phyloP scores from a whole-genome alignment of 2,797 vertebrate genomes.

The Thripadectes ignobilis region DNA sequence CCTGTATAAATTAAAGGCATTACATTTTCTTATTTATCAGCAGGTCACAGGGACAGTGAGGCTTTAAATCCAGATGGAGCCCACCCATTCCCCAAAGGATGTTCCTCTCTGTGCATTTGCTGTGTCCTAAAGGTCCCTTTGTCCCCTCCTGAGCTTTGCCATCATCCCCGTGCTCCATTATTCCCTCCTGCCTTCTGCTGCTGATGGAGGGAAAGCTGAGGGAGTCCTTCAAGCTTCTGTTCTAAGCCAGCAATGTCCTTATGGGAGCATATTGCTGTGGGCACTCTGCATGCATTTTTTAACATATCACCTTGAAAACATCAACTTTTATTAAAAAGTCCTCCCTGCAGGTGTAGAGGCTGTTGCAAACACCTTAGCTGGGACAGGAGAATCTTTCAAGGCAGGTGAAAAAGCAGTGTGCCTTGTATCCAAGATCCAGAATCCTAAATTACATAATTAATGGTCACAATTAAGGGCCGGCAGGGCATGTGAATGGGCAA shows the following conservation, averaged over 20 bases:
- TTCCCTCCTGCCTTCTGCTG: not conserved
- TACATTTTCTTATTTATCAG: not conserved
- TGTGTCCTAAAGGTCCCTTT: not conserved
- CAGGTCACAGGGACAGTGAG: not conserved
- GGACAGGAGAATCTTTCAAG: not conserved
- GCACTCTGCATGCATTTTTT: not conserved
- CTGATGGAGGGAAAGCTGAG: not conserved
- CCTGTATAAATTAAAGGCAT: not conserved
- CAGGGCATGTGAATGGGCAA: not conserved
- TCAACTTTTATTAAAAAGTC: not conserved
- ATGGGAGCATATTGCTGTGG: not conserved
- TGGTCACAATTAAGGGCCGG: not conserved
- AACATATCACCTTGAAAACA: slow-evolving; percentile 1
- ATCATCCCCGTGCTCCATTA: not conserved
- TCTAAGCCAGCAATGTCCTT: not conserved
- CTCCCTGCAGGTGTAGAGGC: not conserved
- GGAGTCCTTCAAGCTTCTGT: not conserved
- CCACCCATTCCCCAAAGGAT: not conserved
- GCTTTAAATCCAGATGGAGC: not conserved
- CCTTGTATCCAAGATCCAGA: not conserved
- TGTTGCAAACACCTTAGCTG: not conserved
- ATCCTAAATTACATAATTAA: not conserved
- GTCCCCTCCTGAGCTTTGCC: not conserved
- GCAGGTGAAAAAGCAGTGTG: not conserved
- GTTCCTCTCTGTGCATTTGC: not conserved